These are phyloP conservation scores for Orthonevra nobilis DNA, from an alignment of 2,888 invertebrate species.

Conservation along the genomic window DNA sequence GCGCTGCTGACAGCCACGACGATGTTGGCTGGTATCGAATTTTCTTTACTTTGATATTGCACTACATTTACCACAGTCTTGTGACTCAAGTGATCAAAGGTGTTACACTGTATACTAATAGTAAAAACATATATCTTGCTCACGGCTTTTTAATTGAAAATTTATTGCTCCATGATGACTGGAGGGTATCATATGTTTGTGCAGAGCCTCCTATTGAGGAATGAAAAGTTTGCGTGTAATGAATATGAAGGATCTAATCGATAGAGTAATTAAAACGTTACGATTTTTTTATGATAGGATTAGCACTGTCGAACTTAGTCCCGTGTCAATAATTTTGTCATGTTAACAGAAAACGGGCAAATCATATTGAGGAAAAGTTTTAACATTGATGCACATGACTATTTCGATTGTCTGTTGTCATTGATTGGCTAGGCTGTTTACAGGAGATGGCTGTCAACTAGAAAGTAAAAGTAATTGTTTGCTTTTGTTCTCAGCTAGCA, in stretches of 20 bases:
- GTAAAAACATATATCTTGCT: slow-evolving; percentile 12
- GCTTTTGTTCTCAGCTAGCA: too few species aligned
- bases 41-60: slow-evolving; percentile 32
- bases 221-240: slow-evolving; percentile 25
- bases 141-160: slow-evolving; percentile 58
- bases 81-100: slow-evolving; percentile 6
- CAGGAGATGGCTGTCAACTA: too few species aligned
- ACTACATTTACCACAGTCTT: slow-evolving; percentile 29
- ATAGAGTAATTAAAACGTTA: slow-evolving; percentile 32
- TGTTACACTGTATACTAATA: slow-evolving; percentile 12
- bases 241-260: slow-evolving; percentile 37
- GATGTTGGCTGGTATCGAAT: slow-evolving; percentile 38
- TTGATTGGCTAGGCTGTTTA: too few species aligned
- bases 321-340: too few species aligned
- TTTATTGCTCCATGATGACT: slow-evolving; percentile 48
- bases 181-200: slow-evolving; percentile 20
- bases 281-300: background rate
- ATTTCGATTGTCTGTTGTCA: too few species aligned
- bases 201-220: slow-evolving; percentile 13
- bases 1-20: slow-evolving; percentile 17
- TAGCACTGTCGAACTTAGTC: background rate
- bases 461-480: too few species aligned
- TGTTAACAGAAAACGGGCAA: too few species aligned
- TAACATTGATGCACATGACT: too few species aligned
- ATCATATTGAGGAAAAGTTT: too few species aligned